phyloP scores from a whole-genome alignment of 1,140 invertebrate species.

The Hyphantria cunea region DNA sequence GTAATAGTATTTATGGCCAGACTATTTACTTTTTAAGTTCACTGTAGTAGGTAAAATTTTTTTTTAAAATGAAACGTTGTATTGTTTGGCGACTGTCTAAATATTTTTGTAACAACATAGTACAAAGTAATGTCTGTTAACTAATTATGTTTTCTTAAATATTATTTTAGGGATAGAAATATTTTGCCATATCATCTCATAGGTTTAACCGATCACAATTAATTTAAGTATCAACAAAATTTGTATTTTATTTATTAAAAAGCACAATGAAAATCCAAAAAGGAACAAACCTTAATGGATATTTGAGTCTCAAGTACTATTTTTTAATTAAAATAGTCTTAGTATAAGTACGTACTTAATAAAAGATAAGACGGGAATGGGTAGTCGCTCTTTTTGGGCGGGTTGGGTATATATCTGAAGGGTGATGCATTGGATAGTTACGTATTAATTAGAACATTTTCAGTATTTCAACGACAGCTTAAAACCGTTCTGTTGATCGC shows the following conservation, averaged over 20 bases:
- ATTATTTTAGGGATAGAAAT: not conserved
- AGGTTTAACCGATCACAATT: slow-evolving; percentile 24
- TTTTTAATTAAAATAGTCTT: slow-evolving; percentile 59
- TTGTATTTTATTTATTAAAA: slow-evolving; percentile 16
- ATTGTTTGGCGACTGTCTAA: too few relatives aligned
- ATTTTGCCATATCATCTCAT: slow-evolving; percentile 36
- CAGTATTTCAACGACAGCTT: slow-evolving; percentile 14
- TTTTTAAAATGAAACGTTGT: too few relatives aligned
- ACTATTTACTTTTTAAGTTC: too few relatives aligned
- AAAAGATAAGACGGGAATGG: slow-evolving; percentile 22
- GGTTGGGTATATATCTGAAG: slow-evolving; percentile 11
- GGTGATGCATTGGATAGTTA: not conserved
- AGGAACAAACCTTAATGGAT: slow-evolving; percentile 21
- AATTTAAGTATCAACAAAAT: slow-evolving; percentile 16
- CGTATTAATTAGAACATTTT: not conserved
- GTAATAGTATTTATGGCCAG: too few relatives aligned
- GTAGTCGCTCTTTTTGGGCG: slow-evolving; percentile 47
- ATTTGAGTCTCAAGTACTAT: slow-evolving; percentile 59
- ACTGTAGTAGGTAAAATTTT: too few relatives aligned
- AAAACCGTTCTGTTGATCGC: not conserved
- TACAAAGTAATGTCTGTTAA: too few relatives aligned
- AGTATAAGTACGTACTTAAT: slow-evolving; percentile 43
- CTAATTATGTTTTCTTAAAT: not conserved
- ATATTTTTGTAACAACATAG: too few relatives aligned
- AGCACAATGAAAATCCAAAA: slow-evolving; percentile 28